Evolutionary conservation across 2,113 vertebrate species (phyloP).

Genomic region (Pangasianodon hypophthalmus): DNA sequence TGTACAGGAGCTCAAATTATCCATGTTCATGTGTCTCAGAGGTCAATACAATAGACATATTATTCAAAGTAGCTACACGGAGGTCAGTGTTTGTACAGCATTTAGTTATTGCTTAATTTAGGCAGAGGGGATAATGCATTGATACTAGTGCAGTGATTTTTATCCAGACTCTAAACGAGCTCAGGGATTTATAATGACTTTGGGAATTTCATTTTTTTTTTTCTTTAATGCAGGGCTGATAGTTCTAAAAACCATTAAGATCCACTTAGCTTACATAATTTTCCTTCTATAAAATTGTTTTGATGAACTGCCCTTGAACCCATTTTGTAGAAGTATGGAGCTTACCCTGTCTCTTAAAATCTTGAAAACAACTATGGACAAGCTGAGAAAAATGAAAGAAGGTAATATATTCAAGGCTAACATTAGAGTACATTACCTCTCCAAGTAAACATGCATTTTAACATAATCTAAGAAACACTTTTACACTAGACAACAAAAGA

Average conservation of each 20-base stretch:
- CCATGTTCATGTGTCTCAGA: not conserved
- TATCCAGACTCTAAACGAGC: not conserved
- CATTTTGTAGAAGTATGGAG: conserved; percentile 50
- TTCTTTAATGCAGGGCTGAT: not conserved
- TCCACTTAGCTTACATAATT: conserved; percentile 8
- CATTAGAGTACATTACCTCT: conserved; percentile 77
- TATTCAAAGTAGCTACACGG: not conserved
- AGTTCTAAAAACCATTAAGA: conserved; percentile 19
- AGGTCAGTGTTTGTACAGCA: conserved; percentile 18
- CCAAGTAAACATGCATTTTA: conserved; percentile 86
- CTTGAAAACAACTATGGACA: conserved; percentile 71
- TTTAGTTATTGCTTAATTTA: conserved; percentile 40
- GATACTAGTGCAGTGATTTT: conserved; percentile 39
- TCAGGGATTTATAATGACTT: not conserved
- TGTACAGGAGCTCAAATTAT: not conserved
- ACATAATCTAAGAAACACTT: conserved; percentile 79
- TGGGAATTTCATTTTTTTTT: not conserved
- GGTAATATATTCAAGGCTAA: conserved; percentile 87
- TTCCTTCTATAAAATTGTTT: not conserved
- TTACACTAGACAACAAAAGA: conserved; percentile 75
- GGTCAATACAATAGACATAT: not conserved
- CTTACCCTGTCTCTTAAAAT: conserved; percentile 58
- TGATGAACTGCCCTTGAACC: not conserved
- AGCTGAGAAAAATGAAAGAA: conserved; percentile 79
- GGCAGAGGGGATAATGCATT: conserved; percentile 12